Evolutionary conservation across 2,113 vertebrate genomes (phyloP), one percentile per base, ranked within the genome.

Genomic region (Gila orcuttii): DNA sequence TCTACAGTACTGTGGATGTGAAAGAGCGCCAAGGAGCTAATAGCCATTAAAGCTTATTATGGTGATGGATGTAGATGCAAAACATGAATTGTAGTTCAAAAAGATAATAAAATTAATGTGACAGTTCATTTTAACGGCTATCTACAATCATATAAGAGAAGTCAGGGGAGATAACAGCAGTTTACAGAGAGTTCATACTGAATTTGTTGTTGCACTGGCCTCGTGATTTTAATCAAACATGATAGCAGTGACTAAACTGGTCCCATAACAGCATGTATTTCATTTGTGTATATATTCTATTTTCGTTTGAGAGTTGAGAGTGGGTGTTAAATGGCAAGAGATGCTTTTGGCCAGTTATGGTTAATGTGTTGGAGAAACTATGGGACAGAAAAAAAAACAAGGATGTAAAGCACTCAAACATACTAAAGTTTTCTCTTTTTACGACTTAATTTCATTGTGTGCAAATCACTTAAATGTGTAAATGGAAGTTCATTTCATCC

Each of bases 1-100:
- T 83, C 28, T 71, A 42, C 1, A 0, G 69, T 42, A n/a, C 42
- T 42, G 2, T 73, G 69, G 36, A 73, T 73, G 69, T 73, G 36
- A 39, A 73, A 57, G 19, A 57, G 12, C 1, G 15, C 36, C 36
- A 10, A 42, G 36, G 69, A 42, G 19, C 36, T 71, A 39, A 42
- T 12, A 42, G 36, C 68, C 36, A 71, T 42, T 42, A 78, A 55
- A 79, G 66, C 39, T 79, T 64, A 86, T 86, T 83, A 88, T 66
- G 73, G 80, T 59, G 13, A 21, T 23, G 55, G 55, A 66, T 28
- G 66, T 50, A 75, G 83, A 84, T 84, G 80, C 57, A 75, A 42
- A 83, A 62, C 42, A 75, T 80, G 64, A 79, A 59, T 74, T 66
- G 59, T n/a, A 78, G 73, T 25, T 50, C 25, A 36, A 57, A 55